Evolutionary conservation across 2,113 vertebrate species (phyloP).

Genomic region (Gallinago media): DNA sequence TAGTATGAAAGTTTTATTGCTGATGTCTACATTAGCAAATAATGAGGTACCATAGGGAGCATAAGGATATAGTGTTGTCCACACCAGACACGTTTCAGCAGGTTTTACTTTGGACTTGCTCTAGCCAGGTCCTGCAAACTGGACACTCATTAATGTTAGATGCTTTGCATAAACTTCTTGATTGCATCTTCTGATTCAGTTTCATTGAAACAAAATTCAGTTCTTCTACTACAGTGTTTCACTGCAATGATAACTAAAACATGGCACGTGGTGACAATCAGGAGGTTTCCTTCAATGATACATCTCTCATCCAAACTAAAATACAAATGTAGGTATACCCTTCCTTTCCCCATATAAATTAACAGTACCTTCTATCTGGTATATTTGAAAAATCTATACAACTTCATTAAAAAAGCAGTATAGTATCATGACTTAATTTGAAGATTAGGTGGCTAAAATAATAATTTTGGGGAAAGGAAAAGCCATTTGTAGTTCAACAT

Average conservation of each 20-base stretch:
- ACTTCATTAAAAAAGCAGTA: background rate
- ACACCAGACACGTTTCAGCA: background rate
- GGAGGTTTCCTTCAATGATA: background rate
- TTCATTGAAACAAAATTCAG: background rate
- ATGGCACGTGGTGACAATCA: background rate
- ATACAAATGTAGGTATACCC: rapidly evolving
- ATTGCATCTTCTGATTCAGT: background rate
- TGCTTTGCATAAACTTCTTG: background rate
- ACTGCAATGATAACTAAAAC: background rate
- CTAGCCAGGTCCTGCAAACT: background rate
- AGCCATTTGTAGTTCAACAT: background rate
- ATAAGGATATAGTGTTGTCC: background rate
- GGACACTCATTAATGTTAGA: background rate
- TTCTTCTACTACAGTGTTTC: background rate
- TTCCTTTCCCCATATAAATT: background rate
- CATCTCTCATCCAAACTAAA: background rate
- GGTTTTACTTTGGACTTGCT: background rate
- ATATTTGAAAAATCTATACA: background rate
- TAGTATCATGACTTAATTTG: background rate
- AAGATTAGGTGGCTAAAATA: background rate
- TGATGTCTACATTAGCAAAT: background rate
- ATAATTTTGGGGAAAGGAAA: background rate
- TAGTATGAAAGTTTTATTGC: background rate
- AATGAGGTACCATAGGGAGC: background rate
- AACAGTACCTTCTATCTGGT: background rate